phyloP scores from a whole-genome alignment of 2,888 invertebrate species.

The Coleophora deauratella region DNA sequence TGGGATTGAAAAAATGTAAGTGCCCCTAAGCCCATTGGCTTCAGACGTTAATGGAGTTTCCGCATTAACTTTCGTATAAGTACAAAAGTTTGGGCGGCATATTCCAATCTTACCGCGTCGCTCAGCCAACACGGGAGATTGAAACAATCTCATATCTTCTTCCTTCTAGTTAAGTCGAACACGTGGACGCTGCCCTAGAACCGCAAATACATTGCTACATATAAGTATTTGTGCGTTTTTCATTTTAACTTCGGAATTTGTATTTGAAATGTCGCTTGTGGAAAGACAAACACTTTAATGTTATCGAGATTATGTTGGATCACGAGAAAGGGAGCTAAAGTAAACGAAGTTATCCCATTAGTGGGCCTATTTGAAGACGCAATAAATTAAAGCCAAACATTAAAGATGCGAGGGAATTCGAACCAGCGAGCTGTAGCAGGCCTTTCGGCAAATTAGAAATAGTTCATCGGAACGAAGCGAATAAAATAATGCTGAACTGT shows the following conservation, averaged over 20 bases:
- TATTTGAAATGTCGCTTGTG: background rate
- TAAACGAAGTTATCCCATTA: conserved; percentile 27
- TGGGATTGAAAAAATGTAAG: conserved; percentile 36
- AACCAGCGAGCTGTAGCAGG: conserved; percentile 21
- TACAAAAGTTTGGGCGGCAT: conserved; percentile 58
- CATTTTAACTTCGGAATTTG: background rate
- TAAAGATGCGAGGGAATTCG: conserved; percentile 25
- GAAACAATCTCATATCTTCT: conserved; percentile 35
- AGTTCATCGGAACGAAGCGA: background rate
- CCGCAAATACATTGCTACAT: too few relatives aligned
- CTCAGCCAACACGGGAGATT: background rate
- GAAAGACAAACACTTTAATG: conserved; percentile 14
- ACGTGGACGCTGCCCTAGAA: background rate
- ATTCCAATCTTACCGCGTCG: conserved; percentile 52
- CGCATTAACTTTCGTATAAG: conserved; percentile 59
- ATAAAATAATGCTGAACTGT: too few relatives aligned
- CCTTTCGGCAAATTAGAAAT: conserved; percentile 24
- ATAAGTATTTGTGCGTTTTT: too few relatives aligned
- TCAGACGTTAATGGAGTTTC: conserved; percentile 42
- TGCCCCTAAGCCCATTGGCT: conserved; percentile 34
- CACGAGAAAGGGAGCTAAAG: conserved; percentile 20
- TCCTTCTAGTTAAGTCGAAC: conserved; percentile 9
- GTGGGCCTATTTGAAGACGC: conserved; percentile 28
- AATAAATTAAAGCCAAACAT: conserved; percentile 34
- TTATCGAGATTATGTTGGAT: conserved; percentile 18